Evolutionary conservation across 2,888 invertebrate genomes (phyloP).

Genomic region (Metopia argyrocephala): DNA sequence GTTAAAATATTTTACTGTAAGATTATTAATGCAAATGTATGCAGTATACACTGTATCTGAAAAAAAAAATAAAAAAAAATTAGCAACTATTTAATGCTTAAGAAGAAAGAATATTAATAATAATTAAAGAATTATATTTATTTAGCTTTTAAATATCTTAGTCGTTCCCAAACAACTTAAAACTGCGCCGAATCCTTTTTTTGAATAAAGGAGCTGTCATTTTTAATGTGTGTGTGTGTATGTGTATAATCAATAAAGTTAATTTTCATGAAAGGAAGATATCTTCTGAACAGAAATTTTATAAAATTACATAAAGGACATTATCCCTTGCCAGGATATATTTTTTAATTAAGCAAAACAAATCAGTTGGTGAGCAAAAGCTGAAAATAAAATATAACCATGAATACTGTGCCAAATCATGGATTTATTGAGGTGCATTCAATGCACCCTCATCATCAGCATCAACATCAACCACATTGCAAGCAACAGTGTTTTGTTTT

Average conservation of each 20-base stretch:
- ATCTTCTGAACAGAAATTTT: not conserved
- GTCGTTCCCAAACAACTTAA: not conserved
- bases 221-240: constrained; percentile 1
- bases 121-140: too few species aligned
- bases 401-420: constrained; percentile 78
- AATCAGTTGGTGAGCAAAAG: not conserved
- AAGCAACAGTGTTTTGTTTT: constrained; percentile 79
- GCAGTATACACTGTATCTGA: too few species aligned
- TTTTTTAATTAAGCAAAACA: too few species aligned
- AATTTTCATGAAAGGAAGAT: not conserved
- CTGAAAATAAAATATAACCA: constrained; percentile 51
- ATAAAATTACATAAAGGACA: not conserved
- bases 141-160: too few species aligned
- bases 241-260: constrained; percentile 48
- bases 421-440: constrained; percentile 78
- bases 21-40: too few species aligned
- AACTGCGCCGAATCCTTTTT: constrained; percentile 53
- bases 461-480: constrained; percentile 74
- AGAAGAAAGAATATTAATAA: too few species aligned
- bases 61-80: too few species aligned
- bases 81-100: too few species aligned
- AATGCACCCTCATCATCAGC: constrained; percentile 74
- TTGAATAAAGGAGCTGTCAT: not conserved
- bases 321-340: too few species aligned
- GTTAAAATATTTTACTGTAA: too few species aligned